Evolutionary conservation across 2,797 vertebrate genomes (phyloP).

Genomic region (Sebastes itinus): DNA sequence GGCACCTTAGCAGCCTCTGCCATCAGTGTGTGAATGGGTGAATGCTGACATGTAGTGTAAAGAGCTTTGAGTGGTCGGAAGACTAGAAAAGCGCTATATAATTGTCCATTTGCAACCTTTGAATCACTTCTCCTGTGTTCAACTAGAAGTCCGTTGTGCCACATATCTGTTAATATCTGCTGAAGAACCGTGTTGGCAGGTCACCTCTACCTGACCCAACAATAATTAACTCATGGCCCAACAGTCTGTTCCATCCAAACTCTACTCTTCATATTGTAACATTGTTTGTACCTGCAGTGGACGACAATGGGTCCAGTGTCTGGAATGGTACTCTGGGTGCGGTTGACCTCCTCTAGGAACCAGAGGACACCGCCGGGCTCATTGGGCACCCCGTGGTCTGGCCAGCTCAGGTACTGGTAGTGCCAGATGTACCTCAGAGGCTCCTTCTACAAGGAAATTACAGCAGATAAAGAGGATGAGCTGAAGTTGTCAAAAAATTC

Average conservation of each 20-base stretch:
- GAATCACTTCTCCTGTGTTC: background rate
- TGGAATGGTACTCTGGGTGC: conserved; percentile 82
- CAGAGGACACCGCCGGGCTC: conserved; percentile 88
- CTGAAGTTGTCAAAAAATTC: background rate
- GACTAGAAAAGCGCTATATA: too few species aligned
- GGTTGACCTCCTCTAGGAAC: conserved; percentile 90
- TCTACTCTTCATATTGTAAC: background rate
- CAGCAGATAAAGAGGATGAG: background rate
- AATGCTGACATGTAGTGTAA: too few species aligned
- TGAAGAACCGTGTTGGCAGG: background rate
- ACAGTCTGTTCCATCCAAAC: background rate
- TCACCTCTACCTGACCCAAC: background rate
- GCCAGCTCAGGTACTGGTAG: conserved; percentile 93
- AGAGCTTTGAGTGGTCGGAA: too few species aligned
- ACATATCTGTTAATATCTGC: background rate
- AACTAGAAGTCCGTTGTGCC: background rate
- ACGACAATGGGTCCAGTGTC: conserved; percentile 88
- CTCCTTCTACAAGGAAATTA: conserved; percentile 78
- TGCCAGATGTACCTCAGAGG: conserved; percentile 85
- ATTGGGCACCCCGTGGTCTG: conserved; percentile 89
- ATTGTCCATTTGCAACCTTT: background rate
- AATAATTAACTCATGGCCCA: background rate
- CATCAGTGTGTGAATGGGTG: too few species aligned
- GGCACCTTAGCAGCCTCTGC: too few species aligned
- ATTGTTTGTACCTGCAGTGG: conserved; percentile 88